Base-by-base conservation (phyloP, 2,113 vertebrate genomes). In the Paralichthys olivaceus region DNA sequence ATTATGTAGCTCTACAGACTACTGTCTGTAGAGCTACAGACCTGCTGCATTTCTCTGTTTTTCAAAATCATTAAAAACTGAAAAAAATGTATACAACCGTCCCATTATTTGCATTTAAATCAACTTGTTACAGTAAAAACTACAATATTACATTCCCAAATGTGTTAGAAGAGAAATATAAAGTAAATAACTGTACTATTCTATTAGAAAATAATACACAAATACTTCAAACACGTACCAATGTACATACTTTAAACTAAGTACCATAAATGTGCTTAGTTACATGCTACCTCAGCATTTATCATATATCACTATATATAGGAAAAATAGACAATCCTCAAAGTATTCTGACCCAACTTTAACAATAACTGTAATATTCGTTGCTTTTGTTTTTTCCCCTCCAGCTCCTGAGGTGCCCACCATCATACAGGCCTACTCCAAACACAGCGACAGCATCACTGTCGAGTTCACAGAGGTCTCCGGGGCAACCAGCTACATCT, bases 391-490 rank as follows among this genome's bases (percentile, higher is more conserved):
- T 45, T 28, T 13, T 49, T 71, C 49, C 62, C 29, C 47, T 69
- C n/a, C 86, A 98, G 97, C 95, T 84, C 96, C 96, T 7, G 95
- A 95, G 4, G 85, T 92, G 22, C 96, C 98, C 37, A 79, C 80
- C 64, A 96, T 97, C 63, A 74, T 93, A 5, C 88, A 95, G 80
- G 95, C 94, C 47, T 97, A 96, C 90, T 98, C 97, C 72, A 98
- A 98, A 88, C 73, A 94, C 45, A 97, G 96, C 80, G 89, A 91
- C 87, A 97, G 97, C 77, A 96, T 98, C 93, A 98, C 95, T 5
- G 96, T 97, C 86, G 95, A 97, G 81, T 98, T 97, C 92, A 88
- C 75, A 5, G 76, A 90, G 0, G 95, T 96, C 62, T 68, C 91
- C 0, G 97, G 96, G 43, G 96, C 96, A 53, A 95, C 90, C 58